Evolutionary conservation across 1,140 invertebrate species (phyloP), one percentile per base, ranked within the genome.

Genomic region (Frieseomelitta varia): DNA sequence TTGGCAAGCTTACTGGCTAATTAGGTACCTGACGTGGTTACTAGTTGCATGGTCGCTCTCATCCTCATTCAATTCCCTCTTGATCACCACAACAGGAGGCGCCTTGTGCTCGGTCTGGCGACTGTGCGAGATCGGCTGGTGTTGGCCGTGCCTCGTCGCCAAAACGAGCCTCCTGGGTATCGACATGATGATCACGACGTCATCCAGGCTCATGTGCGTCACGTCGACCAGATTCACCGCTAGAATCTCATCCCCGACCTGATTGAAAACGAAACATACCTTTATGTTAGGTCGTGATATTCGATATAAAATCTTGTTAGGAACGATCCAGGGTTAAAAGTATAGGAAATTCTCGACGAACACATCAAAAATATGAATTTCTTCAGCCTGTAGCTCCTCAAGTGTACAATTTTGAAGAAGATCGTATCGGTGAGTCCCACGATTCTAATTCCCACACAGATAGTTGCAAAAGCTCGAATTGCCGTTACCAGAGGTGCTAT

Each of bases 121-220:
- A 88, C 90, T 94, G 24, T 94, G 94, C 24, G 93, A 91, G 21
- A 95, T 81, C 15, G 92, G 90, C 79, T 95, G 94, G 79, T 97
- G 97, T 55, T 95, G 93, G 82, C 97, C 95, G 90, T 97, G 97
- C 85, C 98, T 96, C 69, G 98, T 99, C 84, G 98, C 98, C 75
- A 99, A 96, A 39, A 99, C 97, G 89, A 99, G 96, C 89, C 99
- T 96, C 91, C 99, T 96, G 1, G 99, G 99, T 95, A 99, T 99
- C 89, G 98, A 99, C 98, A 99, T 99, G 90, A 99, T 98, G 90
- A 99, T 99, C 77, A 99, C 99, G 65, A 99, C 99, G 94, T 99
- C 99, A 94, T 99, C 99, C 86, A 99, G 95, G 87, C 98, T 99
- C 99, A 99, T 99, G 91, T 98, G 97, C 79, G 98, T 97, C 86